A percentile compares a stretch with the other conserved stretches of the same genome.
phyloP scores from a whole-genome alignment of 2,888 invertebrate species.

The Agonum fuliginosum region DNA sequence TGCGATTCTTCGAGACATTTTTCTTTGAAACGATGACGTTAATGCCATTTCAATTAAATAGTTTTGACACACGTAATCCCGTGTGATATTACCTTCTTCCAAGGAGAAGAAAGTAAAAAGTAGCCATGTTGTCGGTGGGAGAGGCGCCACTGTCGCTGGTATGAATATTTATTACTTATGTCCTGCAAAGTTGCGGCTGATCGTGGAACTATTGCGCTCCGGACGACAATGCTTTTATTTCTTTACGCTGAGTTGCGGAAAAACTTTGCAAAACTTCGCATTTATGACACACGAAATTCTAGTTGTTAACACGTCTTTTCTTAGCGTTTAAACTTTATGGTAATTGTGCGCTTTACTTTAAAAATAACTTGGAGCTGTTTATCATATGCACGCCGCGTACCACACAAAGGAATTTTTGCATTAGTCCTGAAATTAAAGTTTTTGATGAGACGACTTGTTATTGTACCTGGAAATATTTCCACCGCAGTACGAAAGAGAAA shows the following conservation, averaged over 20 bases:
- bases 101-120: background rate
- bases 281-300: constrained; percentile 54
- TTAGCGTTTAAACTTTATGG: constrained; percentile 57
- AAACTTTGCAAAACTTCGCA: constrained; percentile 50
- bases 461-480: background rate
- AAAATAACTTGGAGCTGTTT: constrained; percentile 46
- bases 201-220: constrained; percentile 41
- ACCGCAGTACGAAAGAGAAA: background rate
- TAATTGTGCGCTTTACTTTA: constrained; percentile 47
- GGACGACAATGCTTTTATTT: constrained; percentile 49
- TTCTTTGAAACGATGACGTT: constrained; percentile 54
- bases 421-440: constrained; percentile 36
- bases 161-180: constrained; percentile 58
- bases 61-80: constrained; percentile 57
- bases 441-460: constrained; percentile 23
- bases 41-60: constrained; percentile 60
- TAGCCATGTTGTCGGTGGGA: constrained; percentile 4
- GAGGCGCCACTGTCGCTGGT: constrained; percentile 12
- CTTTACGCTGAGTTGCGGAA: constrained; percentile 49
- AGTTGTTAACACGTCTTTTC: constrained; percentile 52
- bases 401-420: constrained; percentile 25
- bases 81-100: constrained; percentile 54
- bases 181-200: constrained; percentile 42
- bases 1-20: constrained; percentile 50
- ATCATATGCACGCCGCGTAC: constrained; percentile 38